Conservation (phyloP, 2,797 vertebrate species). For the Sebastes matsubarae region DNA sequence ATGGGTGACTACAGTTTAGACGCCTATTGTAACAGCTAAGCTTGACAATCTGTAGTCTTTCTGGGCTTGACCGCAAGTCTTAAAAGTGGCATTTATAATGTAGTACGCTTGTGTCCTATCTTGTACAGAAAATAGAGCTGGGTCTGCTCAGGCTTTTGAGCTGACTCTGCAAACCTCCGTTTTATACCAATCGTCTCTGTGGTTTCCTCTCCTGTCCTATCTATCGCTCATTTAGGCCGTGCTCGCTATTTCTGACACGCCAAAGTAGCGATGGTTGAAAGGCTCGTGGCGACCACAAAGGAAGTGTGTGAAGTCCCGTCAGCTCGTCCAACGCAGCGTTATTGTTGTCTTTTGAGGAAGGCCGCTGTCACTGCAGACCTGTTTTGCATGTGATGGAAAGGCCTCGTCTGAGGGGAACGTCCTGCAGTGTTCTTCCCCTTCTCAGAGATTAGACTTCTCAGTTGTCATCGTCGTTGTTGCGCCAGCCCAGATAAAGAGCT, state of each 20-base stretch:
- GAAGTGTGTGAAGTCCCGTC: slow-evolving; percentile 53
- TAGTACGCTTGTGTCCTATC: neutral
- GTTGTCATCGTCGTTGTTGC: slow-evolving; percentile 58
- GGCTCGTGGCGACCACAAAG: slow-evolving; percentile 54
- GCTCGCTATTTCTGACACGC: slow-evolving; percentile 39
- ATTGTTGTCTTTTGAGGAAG: slow-evolving; percentile 25
- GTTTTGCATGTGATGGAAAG: slow-evolving; percentile 50
- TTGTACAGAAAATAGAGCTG: neutral
- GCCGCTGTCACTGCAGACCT: slow-evolving; percentile 30
- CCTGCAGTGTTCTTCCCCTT: slow-evolving; percentile 50
- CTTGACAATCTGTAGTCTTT: slow-evolving; percentile 16
- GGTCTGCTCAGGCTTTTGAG: neutral
- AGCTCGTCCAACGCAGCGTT: slow-evolving; percentile 9
- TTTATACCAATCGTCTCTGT: slow-evolving; percentile 23
- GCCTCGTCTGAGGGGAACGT: slow-evolving; percentile 32
- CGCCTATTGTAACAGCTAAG: slow-evolving; percentile 22
- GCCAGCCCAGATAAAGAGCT: slow-evolving; percentile 64
- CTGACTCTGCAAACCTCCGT: neutral
- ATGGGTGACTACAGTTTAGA: slow-evolving; percentile 29
- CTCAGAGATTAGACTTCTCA: slow-evolving; percentile 65
- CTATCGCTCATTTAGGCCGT: slow-evolving; percentile 7
- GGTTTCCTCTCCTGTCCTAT: slow-evolving; percentile 58
- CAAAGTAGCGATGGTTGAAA: slow-evolving; percentile 35
- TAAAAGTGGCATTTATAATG: neutral
- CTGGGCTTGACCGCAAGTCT: neutral